These are phyloP conservation scores for Helleia helle DNA, from an alignment of 2,888 invertebrate genomes.

Conservation along the genomic window DNA sequence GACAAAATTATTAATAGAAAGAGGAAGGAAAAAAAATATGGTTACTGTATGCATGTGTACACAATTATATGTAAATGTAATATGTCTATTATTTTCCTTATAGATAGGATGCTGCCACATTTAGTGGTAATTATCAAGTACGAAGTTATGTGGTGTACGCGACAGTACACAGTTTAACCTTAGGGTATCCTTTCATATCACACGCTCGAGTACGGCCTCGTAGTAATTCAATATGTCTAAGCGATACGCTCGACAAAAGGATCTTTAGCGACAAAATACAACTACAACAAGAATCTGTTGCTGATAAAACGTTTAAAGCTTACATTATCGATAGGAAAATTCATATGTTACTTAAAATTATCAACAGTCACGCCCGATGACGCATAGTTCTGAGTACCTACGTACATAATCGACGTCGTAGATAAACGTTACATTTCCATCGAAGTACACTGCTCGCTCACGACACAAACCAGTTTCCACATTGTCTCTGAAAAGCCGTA, in stretches of 20 bases:
- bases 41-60: too few species aligned
- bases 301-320: too few species aligned
- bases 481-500: constrained; percentile 4
- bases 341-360: constrained; percentile 2
- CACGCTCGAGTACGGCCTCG: constrained; percentile 53
- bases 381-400: not conserved
- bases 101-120: not conserved
- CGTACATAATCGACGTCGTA: not conserved
- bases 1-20: too few species aligned
- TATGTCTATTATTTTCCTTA: not conserved
- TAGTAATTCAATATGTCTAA: constrained; percentile 57
- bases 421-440: not conserved
- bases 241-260: constrained; percentile 52
- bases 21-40: too few species aligned
- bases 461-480: constrained; percentile 4
- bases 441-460: not conserved
- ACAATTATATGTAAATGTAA: too few species aligned
- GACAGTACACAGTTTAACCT: constrained; percentile 53
- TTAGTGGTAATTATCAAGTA: not conserved
- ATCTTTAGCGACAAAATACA: constrained; percentile 37
- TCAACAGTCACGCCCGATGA: constrained; percentile 8
- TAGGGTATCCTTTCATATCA: constrained; percentile 55
- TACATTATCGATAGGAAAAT: too few species aligned
- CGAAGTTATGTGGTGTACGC: constrained; percentile 34
- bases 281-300: too few species aligned